A percentile compares a stretch with the other conserved stretches of the same genome.
Conservation (phyloP, 2,888 invertebrate genomes). For the Syrista parreyssii region DNA sequence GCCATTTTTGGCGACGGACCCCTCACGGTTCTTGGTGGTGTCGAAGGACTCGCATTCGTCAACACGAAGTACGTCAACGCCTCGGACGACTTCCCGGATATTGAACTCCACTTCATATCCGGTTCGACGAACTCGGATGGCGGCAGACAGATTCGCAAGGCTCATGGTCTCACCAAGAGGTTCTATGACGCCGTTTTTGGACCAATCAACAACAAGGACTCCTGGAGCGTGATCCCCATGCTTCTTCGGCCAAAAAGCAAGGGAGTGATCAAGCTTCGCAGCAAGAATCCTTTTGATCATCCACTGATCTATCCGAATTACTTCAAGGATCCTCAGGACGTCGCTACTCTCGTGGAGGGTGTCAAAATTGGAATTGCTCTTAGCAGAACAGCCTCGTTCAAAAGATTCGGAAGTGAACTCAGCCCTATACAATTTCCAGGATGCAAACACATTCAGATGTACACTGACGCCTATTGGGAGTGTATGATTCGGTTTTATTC, state of each 20-base stretch:
- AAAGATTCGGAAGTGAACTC: slow-evolving; percentile 77
- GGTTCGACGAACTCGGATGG: slow-evolving; percentile 90
- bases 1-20: slow-evolving; percentile 87
- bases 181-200: slow-evolving; percentile 82
- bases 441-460: slow-evolving; percentile 75
- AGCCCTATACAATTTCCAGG: slow-evolving; percentile 81
- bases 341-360: slow-evolving; percentile 84
- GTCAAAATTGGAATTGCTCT: slow-evolving; percentile 85
- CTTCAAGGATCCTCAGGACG: slow-evolving; percentile 82
- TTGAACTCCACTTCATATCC: slow-evolving; percentile 89
- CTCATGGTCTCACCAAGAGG: slow-evolving; percentile 79
- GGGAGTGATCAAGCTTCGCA: slow-evolving; percentile 84
- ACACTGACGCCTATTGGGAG: slow-evolving; percentile 85
- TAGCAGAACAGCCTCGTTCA: slow-evolving; percentile 83
- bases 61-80: slow-evolving; percentile 87
- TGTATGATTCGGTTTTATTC: slow-evolving; percentile 86
- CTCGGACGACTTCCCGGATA: slow-evolving; percentile 86
- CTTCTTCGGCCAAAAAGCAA: slow-evolving; percentile 85
- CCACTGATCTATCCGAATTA: slow-evolving; percentile 95
- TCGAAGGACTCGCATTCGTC: slow-evolving; percentile 90
- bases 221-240: slow-evolving; percentile 88
- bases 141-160: slow-evolving; percentile 82
- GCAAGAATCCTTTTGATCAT: slow-evolving; percentile 86
- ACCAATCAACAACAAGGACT: slow-evolving; percentile 80
- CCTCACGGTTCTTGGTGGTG: slow-evolving; percentile 87